These are phyloP conservation scores for Gallinago stenura DNA, from an alignment of 2,797 vertebrate species.

Conservation along the genomic window DNA sequence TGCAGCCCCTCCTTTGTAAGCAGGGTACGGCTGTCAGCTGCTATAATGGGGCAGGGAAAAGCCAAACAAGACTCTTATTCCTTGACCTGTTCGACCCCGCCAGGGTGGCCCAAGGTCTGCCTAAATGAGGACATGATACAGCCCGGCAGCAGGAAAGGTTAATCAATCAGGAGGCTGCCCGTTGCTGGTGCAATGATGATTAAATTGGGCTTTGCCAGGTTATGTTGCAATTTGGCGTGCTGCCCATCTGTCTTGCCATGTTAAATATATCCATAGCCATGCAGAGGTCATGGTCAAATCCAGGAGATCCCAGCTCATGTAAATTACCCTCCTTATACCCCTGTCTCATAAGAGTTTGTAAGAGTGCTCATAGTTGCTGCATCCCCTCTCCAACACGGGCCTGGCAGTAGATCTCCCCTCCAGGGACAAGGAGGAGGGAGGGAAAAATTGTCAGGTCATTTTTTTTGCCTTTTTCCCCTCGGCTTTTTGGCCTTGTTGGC, in stretches of 20 bases:
- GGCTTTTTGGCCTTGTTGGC: neutral
- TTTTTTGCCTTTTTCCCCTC: accelerated
- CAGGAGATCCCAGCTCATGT: neutral
- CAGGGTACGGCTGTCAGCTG: neutral
- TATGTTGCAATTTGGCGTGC: neutral
- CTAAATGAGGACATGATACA: neutral
- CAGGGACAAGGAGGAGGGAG: neutral
- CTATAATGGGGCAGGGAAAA: neutral
- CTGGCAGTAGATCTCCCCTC: neutral
- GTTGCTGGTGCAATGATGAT: accelerated
- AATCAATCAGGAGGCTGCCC: neutral
- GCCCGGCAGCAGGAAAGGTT: neutral
- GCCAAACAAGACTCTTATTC: accelerated
- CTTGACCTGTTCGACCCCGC: neutral
- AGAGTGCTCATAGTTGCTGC: neutral
- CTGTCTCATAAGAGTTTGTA: neutral
- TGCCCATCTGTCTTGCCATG: neutral
- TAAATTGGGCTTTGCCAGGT: neutral
- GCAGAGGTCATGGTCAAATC: neutral
- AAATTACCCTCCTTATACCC: neutral
- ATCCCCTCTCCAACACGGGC: accelerated
- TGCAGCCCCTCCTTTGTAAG: neutral
- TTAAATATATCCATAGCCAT: neutral
- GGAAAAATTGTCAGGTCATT: neutral
- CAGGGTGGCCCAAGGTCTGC: neutral